These are phyloP conservation scores for Spizella passerina DNA, from an alignment of 2,797 vertebrate species.

Conservation along the genomic window DNA sequence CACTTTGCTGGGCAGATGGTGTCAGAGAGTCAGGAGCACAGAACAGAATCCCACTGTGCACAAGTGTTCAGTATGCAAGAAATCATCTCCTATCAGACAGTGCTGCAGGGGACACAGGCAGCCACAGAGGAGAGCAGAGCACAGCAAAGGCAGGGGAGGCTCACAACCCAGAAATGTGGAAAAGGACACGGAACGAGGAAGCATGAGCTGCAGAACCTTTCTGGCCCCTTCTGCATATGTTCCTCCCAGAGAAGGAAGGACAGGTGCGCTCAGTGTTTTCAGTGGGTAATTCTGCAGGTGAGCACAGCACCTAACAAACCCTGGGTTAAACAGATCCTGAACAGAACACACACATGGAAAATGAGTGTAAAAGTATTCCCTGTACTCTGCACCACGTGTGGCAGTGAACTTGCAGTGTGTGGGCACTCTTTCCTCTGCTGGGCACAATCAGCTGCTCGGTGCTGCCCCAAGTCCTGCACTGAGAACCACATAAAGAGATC, in stretches of 20 bases:
- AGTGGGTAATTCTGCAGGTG: neutral
- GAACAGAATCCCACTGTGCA: conserved; percentile 36
- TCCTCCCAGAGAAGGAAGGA: neutral
- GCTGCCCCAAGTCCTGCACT: neutral
- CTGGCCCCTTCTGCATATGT: neutral
- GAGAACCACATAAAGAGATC: neutral
- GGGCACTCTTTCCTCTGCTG: neutral
- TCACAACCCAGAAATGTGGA: neutral
- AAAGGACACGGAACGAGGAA: neutral
- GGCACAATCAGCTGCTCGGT: neutral
- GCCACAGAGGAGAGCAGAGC: neutral
- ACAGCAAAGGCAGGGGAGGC: neutral
- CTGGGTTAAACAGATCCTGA: neutral
- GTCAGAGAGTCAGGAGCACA: conserved; percentile 22
- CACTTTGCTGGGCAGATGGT: conserved; percentile 34
- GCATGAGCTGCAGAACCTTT: neutral
- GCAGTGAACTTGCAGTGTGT: accelerated
- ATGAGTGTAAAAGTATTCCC: accelerated
- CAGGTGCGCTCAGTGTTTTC: neutral
- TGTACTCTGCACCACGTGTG: neutral
- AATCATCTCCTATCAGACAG: conserved; percentile 10
- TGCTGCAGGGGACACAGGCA: neutral
- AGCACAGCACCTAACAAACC: neutral
- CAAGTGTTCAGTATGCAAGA: neutral
- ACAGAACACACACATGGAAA: neutral